Evolutionary conservation across 1,140 invertebrate species (phyloP), one percentile per base, ranked within the genome.

Genomic region (Cydia fagiglandana): DNA sequence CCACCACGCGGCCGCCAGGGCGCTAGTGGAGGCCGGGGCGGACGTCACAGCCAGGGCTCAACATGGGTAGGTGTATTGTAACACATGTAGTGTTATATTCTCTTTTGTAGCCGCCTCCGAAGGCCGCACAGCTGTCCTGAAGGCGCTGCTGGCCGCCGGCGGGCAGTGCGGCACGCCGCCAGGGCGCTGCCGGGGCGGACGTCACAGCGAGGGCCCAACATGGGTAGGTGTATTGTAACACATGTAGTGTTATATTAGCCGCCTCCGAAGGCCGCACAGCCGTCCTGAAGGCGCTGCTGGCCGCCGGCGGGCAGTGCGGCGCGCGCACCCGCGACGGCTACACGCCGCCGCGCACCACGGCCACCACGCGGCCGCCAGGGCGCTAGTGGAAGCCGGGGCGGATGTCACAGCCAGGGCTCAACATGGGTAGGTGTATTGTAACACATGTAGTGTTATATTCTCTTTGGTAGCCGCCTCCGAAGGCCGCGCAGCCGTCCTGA

Each of bases 291-390:
- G 95, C 98, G 76, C 94, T 99, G 15, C 94, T 98, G 4, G 96
- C 96, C 79, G 96, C 97, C 84, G 96, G 95, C 75, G 97, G 97
- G 64, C 94, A 96, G 74, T 96, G 97, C 78, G 96, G 97, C 84
- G 94, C 96, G 5, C 95, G 95, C 79, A 99, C 98, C 0, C 97
- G 98, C 91, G 97, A 98, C 82, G 99, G 98, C 1, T 99, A 99
- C 92, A 99, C 99, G 97, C 99, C 47, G 99, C 99, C 68, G 97
- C 97, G 81, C 99, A 99, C 91, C 99, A 99, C 93, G 99, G 98
- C 0, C 98, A 99, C 92, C 95, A 97, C 38, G 98, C 98, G 82
- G 99, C 99, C 95, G 98, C 99, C 12, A 95, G 97, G 75, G 97
- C 98, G 90, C 93, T 99, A 20, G 93, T 99, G 20, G 96, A 98